These are phyloP conservation scores for Drosophila teissieri DNA, from an alignment of 1,140 invertebrate genomes.

Conservation along the genomic window DNA sequence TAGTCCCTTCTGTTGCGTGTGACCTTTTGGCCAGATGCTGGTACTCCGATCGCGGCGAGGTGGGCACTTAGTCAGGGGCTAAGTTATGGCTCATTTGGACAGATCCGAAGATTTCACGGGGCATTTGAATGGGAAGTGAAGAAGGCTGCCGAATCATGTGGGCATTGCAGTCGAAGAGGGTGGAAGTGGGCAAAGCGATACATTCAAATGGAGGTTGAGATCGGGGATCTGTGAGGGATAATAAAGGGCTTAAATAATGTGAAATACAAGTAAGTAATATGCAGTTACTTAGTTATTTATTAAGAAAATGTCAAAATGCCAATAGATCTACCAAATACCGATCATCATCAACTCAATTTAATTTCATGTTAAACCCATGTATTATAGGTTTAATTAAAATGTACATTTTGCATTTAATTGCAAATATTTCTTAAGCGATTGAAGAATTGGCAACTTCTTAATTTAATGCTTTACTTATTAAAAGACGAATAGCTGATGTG, in stretches of 20 bases:
- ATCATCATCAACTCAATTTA: no score
- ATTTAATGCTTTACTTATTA: no score
- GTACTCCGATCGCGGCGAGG: constrained; percentile 44
- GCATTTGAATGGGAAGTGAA: constrained; percentile 28
- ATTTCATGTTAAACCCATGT: no score
- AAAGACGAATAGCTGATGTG: no score
- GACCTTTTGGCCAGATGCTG: constrained; percentile 81
- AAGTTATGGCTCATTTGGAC: constrained; percentile 47
- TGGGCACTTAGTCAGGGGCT: constrained; percentile 28
- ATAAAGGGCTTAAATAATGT: no score
- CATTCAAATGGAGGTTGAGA: background rate
- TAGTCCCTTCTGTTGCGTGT: constrained; percentile 28
- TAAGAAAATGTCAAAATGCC: no score
- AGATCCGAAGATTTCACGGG: constrained; percentile 53
- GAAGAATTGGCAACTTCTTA: no score
- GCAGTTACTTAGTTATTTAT: background rate
- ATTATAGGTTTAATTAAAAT: no score
- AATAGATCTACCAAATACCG: no score
- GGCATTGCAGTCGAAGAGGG: constrained; percentile 20
- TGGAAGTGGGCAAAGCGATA: constrained; percentile 1
- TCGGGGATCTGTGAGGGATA: background rate
- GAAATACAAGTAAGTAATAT: no score
- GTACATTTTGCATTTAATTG: no score
- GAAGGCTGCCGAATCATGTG: constrained; percentile 30
- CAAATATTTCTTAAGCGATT: no score